Conservation (phyloP, 2,888 invertebrate species). For the Cotesia congregata region DNA sequence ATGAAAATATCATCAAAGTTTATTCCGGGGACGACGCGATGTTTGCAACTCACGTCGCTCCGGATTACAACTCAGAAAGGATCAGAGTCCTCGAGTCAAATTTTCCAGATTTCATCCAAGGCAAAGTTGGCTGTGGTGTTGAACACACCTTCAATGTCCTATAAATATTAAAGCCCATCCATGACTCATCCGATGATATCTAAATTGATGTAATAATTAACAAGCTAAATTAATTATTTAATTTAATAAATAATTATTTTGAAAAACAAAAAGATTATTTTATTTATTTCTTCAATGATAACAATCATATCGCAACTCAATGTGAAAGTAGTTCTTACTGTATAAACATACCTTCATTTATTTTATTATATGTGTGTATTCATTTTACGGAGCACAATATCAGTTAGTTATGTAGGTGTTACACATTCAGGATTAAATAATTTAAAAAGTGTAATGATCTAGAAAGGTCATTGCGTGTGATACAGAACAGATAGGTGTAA, state of each 20-base stretch:
- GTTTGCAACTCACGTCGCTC: slow-evolving; percentile 75
- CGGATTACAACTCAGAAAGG: slow-evolving; percentile 73
- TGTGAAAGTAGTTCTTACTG: neutral
- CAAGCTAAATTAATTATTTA: neutral
- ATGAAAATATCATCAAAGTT: slow-evolving; percentile 72
- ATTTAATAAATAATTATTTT: neutral
- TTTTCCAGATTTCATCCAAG: slow-evolving; percentile 76
- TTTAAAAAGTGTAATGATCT: neutral
- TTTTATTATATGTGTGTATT: neutral
- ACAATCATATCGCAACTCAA: neutral
- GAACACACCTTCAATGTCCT: slow-evolving; percentile 72
- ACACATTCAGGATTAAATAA: neutral
- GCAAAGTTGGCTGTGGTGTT: slow-evolving; percentile 76
- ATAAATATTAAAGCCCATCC: slow-evolving; percentile 36
- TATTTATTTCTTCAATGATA: neutral
- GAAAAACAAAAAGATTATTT: neutral
- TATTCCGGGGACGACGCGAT: slow-evolving; percentile 72
- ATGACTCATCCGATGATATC: too few relatives aligned
- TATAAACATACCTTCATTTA: neutral
- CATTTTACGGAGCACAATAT: neutral
- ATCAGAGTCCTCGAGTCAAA: slow-evolving; percentile 77
- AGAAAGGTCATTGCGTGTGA: slow-evolving; percentile 18
- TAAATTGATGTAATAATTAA: too few relatives aligned
- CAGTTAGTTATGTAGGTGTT: neutral
- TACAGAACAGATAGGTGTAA: neutral